Base-by-base conservation (phyloP, 2,888 invertebrate genomes). In the Cabera pusaria region DNA sequence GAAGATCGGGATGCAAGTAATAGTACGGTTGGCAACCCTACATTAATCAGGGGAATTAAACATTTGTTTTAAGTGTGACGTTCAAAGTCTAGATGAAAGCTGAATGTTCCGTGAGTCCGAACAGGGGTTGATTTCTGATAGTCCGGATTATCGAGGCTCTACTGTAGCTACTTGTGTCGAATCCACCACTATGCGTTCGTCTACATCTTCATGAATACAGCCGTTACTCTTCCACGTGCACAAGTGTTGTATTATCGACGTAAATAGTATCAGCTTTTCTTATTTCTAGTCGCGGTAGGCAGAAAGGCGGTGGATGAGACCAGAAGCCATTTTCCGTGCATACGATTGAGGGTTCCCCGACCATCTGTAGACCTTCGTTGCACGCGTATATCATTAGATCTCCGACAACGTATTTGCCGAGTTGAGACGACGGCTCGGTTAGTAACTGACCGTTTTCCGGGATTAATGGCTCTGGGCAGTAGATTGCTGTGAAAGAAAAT, bases 301-400 rank as follows among this genome's bases (percentile, higher is more conserved):
- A 97, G 71, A 94, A 93, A 26, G 97, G 97, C 5, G 95, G 93
- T 9, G 94, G 93, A 73, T 96, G 95, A 1, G 96, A 96, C 97
- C 96, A 97, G 67, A 93, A 94, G 25, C 96, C 96, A 44, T 93
- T 94, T 73, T 96, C 96, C 3, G 95, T 96, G 83, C 97, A 97
- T 24, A 96, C 95, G 55, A 95, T 93, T 46, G 94, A 94, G 0
- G 93, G 92, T 71, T 96, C 95, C 2, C 97, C 97, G 12, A 93
- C 65, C 3, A 82, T 64, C 11, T 75, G 65, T 39, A 59, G 78
- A 0, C 68, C 71, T 0, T 69, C 64, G 1, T 67, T 55, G 37
- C 87, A 87, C 21, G 93, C 91, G 79, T 95, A 96, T 62, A 93
- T 94, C 56, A 96, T 93, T 37, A 96, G 90, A 42, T 95, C 93